These are phyloP conservation scores for Caracal caracal DNA, from an alignment of 2,113 vertebrate genomes.

Conservation along the genomic window DNA sequence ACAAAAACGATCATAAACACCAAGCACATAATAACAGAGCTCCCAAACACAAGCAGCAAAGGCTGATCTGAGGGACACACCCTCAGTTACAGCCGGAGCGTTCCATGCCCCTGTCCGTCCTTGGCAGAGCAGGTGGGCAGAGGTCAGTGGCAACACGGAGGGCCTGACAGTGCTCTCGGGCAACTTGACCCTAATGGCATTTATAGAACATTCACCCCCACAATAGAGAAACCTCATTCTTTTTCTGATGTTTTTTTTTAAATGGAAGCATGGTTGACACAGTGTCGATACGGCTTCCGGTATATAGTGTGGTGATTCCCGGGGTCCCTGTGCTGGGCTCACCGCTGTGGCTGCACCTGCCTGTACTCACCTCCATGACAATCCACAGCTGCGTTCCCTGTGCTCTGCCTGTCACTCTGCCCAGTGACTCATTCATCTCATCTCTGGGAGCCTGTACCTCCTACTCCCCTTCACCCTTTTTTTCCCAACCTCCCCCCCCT, in stretches of 20 bases:
- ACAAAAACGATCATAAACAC: neutral
- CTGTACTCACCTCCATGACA: neutral
- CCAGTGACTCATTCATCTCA: neutral
- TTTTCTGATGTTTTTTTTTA: neutral
- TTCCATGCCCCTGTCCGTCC: accelerated
- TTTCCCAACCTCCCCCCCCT: neutral
- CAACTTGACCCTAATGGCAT: neutral
- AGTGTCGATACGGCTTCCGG: neutral
- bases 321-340: neutral
- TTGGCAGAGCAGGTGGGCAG: neutral
- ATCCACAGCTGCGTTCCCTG: neutral
- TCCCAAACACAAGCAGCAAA: neutral
- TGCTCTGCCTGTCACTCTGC: neutral
- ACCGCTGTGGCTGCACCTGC: neutral
- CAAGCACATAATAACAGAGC: neutral
- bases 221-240: neutral
- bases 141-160: accelerated
- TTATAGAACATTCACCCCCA: neutral
- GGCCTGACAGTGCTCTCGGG: accelerated
- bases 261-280: neutral
- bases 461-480: neutral
- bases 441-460: neutral
- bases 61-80: too few relatives aligned
- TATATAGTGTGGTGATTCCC: neutral
- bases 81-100: accelerated